Base-by-base conservation (phyloP, 2,797 vertebrate species). In the Clarias pachynema region DNA sequence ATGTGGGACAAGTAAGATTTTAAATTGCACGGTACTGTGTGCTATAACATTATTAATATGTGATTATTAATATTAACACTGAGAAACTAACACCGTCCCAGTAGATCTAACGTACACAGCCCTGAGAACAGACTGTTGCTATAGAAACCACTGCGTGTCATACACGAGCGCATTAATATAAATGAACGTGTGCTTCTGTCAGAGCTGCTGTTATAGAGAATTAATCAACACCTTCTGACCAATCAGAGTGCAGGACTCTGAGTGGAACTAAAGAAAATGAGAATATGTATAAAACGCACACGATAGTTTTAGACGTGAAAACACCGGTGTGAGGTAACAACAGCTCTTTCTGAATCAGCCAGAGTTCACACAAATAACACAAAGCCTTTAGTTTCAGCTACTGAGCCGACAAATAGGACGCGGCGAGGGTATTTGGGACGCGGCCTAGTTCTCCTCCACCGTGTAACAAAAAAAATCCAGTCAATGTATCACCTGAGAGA, bases 401-500 rank as follows among this genome's bases (percentile, higher is more conserved):
- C 62, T 81, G 79, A 56, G 26, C 26, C 49, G 49, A 57, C 49
- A 53, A 63, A 69, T 37, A 53, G 70, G 66, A 31, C 49, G 26
- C 56, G 3, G 79, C 63, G 85, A 74, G 59, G 34, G 18, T 31
- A 69, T 66, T 73, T 56, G 20, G 70, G 53, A 82, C 40, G 15
- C 14, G 82, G 37, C 49, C 79, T 69, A 81, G 26, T 83, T 68
- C 83, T 65, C 60, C 83, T 65, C 60, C 62, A 18, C 15, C 7
- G 37, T 65, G 34, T 49, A 10, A 65, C 9, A 37, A 29, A 53
- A 34, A 60, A 60, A 60, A 60, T 60, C 56, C 56, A 15, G 56
- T 77, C 53, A 20, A 57, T 57, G 26, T n/a, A 31, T 22, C 26
- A 31, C 49, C 73, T 31, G 7, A 2, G 34, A 24, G 56, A 59